Evolutionary conservation across 2,888 invertebrate genomes (phyloP).

Genomic region (Koerneria pararmatus): DNA sequence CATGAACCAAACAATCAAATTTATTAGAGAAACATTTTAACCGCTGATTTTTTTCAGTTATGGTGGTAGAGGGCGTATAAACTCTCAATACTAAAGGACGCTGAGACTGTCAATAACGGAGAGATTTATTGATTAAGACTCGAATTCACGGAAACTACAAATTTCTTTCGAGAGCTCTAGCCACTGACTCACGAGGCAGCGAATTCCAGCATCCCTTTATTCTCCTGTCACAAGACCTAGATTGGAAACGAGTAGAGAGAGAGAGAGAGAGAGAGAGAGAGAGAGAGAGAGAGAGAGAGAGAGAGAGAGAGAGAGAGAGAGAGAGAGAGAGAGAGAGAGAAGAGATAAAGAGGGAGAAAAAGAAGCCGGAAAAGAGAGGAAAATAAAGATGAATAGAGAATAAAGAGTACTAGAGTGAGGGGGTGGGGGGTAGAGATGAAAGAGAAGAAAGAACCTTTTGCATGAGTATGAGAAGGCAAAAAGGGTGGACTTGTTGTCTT

Average conservation of each 20-base stretch:
- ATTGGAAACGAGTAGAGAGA: not conserved
- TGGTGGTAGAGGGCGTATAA: too few relatives aligned
- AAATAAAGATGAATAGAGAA: not conserved
- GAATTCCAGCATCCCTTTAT: too few relatives aligned
- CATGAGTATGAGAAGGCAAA: too few relatives aligned
- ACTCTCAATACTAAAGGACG: not conserved
- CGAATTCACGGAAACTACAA: too few relatives aligned
- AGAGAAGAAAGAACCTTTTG: not conserved
- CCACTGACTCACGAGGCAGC: too few relatives aligned
- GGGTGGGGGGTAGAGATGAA: not conserved
- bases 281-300: not conserved
- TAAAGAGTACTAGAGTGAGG: not conserved
- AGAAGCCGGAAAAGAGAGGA: not conserved
- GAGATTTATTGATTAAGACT: not conserved
- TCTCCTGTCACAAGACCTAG: too few relatives aligned
- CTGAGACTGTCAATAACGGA: not conserved
- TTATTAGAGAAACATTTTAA: too few relatives aligned
- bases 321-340: constrained; percentile 9
- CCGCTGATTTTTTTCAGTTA: too few relatives aligned
- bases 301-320: not conserved
- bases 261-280: not conserved
- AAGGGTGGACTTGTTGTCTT: too few relatives aligned
- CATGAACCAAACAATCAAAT: too few relatives aligned
- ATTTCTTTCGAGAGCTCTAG: too few relatives aligned
- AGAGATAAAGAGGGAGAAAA: too few relatives aligned